Percentiles rank a stretch among this genome's conserved stretches.
These are phyloP conservation scores for Drosophila ogumai DNA, from an alignment of 1,140 invertebrate species.

Conservation along the genomic window DNA sequence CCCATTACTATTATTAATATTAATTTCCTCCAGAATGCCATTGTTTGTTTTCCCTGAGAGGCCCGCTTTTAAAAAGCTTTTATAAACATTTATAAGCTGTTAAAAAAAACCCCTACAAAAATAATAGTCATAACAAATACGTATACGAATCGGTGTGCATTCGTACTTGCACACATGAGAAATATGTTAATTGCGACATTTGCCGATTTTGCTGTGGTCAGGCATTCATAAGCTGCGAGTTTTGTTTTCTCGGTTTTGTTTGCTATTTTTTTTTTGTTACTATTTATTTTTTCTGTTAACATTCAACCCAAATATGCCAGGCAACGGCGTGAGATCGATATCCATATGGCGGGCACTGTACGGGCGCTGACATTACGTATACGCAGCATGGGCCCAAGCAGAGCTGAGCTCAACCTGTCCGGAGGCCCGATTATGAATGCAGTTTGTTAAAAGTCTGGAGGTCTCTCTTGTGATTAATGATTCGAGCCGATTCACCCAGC, in stretches of 20 bases:
- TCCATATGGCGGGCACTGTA: slow-evolving; percentile 30
- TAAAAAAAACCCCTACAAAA: not conserved
- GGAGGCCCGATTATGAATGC: slow-evolving; percentile 40
- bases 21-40: slow-evolving; percentile 1
- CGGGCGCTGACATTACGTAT: slow-evolving; percentile 59
- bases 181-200: slow-evolving; percentile 79
- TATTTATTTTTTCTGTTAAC: slow-evolving; percentile 44
- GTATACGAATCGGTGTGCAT: slow-evolving; percentile 25
- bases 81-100: not conserved
- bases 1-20: not conserved
- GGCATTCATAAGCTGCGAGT: slow-evolving; percentile 45
- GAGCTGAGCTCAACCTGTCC: slow-evolving; percentile 26
- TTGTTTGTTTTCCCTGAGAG: slow-evolving; percentile 26
- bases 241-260: slow-evolving; percentile 34
- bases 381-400: slow-evolving; percentile 48
- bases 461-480: slow-evolving; percentile 39
- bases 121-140: not conserved
- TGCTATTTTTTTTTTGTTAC: slow-evolving; percentile 13
- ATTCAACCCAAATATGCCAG: slow-evolving; percentile 74
- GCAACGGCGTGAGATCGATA: slow-evolving; percentile 43
- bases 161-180: slow-evolving; percentile 51
- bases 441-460: slow-evolving; percentile 21
- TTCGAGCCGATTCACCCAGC: slow-evolving; percentile 15
- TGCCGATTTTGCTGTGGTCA: slow-evolving; percentile 69
- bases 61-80: not conserved